Conservation (phyloP, 2,888 invertebrate species). For the Sturmia bella region DNA sequence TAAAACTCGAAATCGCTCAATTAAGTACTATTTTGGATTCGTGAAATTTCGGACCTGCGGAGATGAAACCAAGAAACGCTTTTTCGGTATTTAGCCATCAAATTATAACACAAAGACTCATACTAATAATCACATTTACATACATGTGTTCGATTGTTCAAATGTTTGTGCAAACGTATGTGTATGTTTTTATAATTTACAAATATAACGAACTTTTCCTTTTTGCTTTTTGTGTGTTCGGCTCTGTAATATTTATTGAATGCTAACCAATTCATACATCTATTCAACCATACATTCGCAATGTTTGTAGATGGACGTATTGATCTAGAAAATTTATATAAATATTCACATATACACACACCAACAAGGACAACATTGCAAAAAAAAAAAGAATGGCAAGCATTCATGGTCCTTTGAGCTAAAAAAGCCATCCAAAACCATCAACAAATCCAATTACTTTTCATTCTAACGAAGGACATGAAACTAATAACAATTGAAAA, state of each 20-base stretch:
- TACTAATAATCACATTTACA: background rate
- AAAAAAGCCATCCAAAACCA: slow-evolving; percentile 72
- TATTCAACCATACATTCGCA: slow-evolving; percentile 53
- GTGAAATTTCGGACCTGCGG: no score
- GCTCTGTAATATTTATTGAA: slow-evolving; percentile 55
- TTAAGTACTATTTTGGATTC: no score
- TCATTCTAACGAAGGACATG: slow-evolving; percentile 72
- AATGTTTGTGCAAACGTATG: background rate
- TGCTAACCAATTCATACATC: slow-evolving; percentile 58
- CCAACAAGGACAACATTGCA: background rate
- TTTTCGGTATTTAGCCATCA: no score
- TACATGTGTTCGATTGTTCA: background rate
- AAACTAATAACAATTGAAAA: slow-evolving; percentile 74
- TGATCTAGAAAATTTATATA: slow-evolving; percentile 52
- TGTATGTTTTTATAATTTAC: slow-evolving; percentile 14
- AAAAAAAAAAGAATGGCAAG: slow-evolving; percentile 35
- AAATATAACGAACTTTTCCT: slow-evolving; percentile 45
- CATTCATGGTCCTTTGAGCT: slow-evolving; percentile 67
- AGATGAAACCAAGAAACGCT: no score
- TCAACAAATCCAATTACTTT: slow-evolving; percentile 72
- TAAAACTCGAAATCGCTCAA: no score
- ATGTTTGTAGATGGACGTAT: slow-evolving; percentile 48
- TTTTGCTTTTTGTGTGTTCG: slow-evolving; percentile 18
- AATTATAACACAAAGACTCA: background rate
- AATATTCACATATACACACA: slow-evolving; percentile 8